Evolutionary conservation across 2,888 invertebrate genomes (phyloP).

Genomic region (Chaetogeoica ovagalla): DNA sequence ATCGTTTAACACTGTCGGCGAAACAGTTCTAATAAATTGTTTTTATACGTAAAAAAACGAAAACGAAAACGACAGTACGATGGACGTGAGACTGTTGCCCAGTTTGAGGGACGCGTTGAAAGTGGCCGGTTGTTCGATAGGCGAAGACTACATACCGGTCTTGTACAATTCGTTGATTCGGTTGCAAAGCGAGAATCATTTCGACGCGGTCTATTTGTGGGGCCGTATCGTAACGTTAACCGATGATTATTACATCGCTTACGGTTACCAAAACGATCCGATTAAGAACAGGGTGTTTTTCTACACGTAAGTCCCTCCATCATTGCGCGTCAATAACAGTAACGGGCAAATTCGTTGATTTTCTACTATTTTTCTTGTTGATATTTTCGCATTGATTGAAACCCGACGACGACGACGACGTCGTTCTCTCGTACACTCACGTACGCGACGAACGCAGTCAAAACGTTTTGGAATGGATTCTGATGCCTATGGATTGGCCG

Average conservation of each 20-base stretch:
- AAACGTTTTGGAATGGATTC: conserved; percentile 26
- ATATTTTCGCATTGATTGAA: too few relatives aligned
- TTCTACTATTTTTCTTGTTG: neutral
- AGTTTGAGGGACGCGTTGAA: conserved; percentile 15
- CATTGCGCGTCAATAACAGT: too few relatives aligned
- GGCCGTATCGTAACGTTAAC: conserved; percentile 23
- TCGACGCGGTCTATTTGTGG: conserved; percentile 32
- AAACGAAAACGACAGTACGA: neutral
- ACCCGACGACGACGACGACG: too few relatives aligned
- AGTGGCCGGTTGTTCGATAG: conserved; percentile 16
- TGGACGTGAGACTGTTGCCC: conserved; percentile 27
- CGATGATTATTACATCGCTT: conserved; percentile 39
- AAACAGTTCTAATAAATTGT: too few relatives aligned
- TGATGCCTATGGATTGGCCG: conserved; percentile 36
- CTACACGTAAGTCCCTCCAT: conserved; percentile 40
- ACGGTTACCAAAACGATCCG: conserved; percentile 28
- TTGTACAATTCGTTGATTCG: conserved; percentile 41
- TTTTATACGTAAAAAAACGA: too few relatives aligned
- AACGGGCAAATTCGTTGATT: too few relatives aligned
- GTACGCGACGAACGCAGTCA: conserved; percentile 22
- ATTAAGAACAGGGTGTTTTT: conserved; percentile 26
- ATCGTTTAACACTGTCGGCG: too few relatives aligned
- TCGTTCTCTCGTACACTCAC: too few relatives aligned
- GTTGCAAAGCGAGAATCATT: conserved; percentile 47
- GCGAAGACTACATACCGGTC: conserved; percentile 20